A percentile compares a stretch with the other conserved stretches of the same genome.
phyloP scores from a whole-genome alignment of 2,888 invertebrate genomes.

The Tenthredo mesomela region DNA sequence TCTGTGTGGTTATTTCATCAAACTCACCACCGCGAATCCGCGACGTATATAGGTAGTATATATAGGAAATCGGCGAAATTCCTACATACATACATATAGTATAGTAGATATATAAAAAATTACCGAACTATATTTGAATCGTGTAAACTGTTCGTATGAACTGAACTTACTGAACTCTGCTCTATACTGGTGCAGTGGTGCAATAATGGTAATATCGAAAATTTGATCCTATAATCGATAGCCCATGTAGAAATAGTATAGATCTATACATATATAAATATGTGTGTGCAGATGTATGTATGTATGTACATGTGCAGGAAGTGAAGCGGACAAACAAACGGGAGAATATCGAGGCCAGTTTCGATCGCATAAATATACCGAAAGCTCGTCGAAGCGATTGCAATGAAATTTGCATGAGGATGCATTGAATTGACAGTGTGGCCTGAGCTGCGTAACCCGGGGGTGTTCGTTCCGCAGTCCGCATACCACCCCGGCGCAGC shows the following conservation, averaged over 20 bases:
- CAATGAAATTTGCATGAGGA: constrained; percentile 47
- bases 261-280: no score
- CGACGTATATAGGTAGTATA: no score
- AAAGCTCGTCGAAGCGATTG: constrained; percentile 35
- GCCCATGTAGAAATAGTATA: neutral
- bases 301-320: neutral
- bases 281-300: no score
- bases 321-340: constrained; percentile 15
- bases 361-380: constrained; percentile 42
- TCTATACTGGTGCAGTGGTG: neutral
- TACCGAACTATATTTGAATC: neutral
- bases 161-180: neutral
- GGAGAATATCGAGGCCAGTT: constrained; percentile 24
- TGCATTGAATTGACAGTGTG: constrained; percentile 38
- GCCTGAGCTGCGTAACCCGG: neutral
- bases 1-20: neutral
- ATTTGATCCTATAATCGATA: constrained; percentile 2
- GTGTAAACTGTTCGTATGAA: neutral
- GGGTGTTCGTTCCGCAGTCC: no score
- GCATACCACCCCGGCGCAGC: no score
- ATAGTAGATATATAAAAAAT: neutral
- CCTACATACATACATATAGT: no score
- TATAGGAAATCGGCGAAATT: neutral
- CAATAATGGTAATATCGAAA: neutral
- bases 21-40: neutral